Evolutionary conservation across 2,113 vertebrate genomes (phyloP), one percentile per base, ranked within the genome.

Genomic region (Atrichornis clamosus): DNA sequence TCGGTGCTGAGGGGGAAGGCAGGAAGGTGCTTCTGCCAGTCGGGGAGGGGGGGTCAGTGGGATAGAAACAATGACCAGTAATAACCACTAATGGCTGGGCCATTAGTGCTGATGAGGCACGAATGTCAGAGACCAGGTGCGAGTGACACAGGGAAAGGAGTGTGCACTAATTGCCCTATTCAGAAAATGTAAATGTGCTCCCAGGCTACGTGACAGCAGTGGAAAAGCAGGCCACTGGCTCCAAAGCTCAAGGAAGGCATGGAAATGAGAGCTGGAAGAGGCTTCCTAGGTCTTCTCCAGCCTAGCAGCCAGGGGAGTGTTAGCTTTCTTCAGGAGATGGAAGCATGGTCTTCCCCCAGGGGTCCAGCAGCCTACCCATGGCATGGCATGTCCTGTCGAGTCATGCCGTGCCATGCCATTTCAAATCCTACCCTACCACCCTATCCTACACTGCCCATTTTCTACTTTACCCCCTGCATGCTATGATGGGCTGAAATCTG

Each of bases 51-150:
- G n/a, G 73, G 70, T 83, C 96, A 78, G 41, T 65, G 92, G 80
- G 56, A 68, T 50, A 89, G 89, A 95, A 97, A 95, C 95, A 95
- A 94, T 94, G 94, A 92, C 95, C 88, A 91, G 24, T 69, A 97
- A 96, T 93, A 89, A 84, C 33, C 49, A 86, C 75, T 97, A 96
- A 97, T 96, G 73, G 49, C 77, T 63, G 56, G n/a, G 42, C 50
- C 84, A 97, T 97, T 97, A 97, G 96, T 86, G 76, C 87, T 94
- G 94, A 97, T 86, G 96, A 97, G 74, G 37, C 81, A 91, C 24
- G 20, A 49, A 33, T 63, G 81, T 85, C 96, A 78, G 94, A 84
- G 86, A 87, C 91, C 93, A 91, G 95, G 86, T 96, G 84, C 68
- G 1, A 95, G 94, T 53, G 90, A 78, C 79, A 56, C 2, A 1